Conservation (phyloP, 2,797 vertebrate genomes). For the Champsocephalus gunnari region DNA sequence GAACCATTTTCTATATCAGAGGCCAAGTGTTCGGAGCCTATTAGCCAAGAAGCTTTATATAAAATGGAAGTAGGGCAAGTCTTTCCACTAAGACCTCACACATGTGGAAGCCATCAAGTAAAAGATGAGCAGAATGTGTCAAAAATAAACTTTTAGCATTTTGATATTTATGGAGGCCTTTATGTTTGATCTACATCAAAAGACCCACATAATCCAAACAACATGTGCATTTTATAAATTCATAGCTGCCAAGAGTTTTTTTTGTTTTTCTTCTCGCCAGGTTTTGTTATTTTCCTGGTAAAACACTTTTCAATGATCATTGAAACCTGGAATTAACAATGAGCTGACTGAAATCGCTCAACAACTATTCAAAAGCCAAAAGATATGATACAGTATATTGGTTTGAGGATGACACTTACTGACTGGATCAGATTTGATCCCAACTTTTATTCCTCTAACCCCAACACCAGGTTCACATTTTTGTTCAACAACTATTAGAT, state of each 20-base stretch:
- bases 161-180: conserved; percentile 72
- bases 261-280: conserved; percentile 23
- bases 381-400: not conserved
- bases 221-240: conserved; percentile 59
- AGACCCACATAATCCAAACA: conserved; percentile 68
- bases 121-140: conserved; percentile 84
- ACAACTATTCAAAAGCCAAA: not conserved
- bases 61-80: conserved; percentile 57
- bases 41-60: conserved; percentile 53
- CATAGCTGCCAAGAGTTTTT: conserved; percentile 28
- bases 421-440: not conserved
- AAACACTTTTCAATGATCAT: conserved; percentile 60
- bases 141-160: conserved; percentile 68
- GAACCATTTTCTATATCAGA: conserved; percentile 44
- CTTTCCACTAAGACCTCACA: conserved; percentile 68
- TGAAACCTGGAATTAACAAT: conserved; percentile 53
- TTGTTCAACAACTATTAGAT: too few species aligned
- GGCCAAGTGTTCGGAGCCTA: conserved; percentile 39
- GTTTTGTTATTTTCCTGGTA: conserved; percentile 59
- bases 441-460: not conserved
- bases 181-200: conserved; percentile 72
- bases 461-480: not conserved
- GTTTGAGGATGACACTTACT: not conserved
- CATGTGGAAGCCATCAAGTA: conserved; percentile 81
- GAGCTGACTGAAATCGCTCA: conserved; percentile 20